Conservation (phyloP, 2,113 vertebrate species). For the Lophochroa leadbeateri region DNA sequence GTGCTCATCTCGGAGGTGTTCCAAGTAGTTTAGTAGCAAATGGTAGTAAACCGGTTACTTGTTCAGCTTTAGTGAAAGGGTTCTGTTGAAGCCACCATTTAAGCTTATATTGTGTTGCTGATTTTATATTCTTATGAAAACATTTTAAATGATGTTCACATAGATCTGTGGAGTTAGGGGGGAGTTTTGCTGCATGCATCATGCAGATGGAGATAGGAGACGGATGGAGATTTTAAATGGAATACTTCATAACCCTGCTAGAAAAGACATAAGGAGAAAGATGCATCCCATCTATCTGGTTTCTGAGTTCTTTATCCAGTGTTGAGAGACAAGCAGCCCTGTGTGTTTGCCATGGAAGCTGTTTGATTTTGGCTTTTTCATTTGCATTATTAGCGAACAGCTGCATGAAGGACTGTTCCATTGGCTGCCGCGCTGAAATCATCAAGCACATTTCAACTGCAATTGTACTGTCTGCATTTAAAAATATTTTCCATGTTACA, state of each 20-base stretch:
- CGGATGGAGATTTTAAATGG: too few species aligned
- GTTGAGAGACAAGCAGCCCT: background rate
- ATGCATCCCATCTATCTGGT: background rate
- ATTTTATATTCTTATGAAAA: background rate
- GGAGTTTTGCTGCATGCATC: background rate
- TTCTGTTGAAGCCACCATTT: background rate
- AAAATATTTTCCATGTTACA: background rate
- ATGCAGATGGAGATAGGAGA: background rate
- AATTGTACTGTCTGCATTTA: background rate
- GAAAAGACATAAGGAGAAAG: background rate
- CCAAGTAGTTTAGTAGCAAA: background rate
- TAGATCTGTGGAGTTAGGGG: background rate
- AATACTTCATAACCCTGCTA: background rate
- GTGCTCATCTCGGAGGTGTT: background rate
- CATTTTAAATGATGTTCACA: background rate
- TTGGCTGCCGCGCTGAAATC: slow-evolving; percentile 21
- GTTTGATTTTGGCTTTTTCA: slow-evolving; percentile 2
- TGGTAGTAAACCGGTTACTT: background rate
- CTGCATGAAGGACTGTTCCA: slow-evolving; percentile 42
- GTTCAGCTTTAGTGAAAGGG: background rate
- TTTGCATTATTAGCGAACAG: slow-evolving; percentile 6
- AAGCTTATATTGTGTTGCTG: background rate
- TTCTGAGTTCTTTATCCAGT: background rate
- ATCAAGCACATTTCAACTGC: slow-evolving; percentile 7
- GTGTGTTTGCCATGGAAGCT: slow-evolving; percentile 13